Conservation (phyloP, 2,113 vertebrate species). For the Myiagra hebetior region DNA sequence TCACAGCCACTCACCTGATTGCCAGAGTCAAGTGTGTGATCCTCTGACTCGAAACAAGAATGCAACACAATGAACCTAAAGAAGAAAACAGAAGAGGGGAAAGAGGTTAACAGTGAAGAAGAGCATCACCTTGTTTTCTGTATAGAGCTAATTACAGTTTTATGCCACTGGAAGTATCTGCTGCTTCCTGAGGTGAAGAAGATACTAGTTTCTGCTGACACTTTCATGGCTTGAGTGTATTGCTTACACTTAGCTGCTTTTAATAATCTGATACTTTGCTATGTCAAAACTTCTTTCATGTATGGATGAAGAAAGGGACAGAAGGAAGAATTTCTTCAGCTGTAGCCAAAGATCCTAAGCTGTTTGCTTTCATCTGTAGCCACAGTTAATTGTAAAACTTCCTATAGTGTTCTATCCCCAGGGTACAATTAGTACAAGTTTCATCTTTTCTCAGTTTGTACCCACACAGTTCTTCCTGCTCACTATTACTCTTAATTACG, state of each 20-base stretch:
- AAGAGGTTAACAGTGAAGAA: background rate
- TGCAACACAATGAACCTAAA: background rate
- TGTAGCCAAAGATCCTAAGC: slow-evolving; percentile 44
- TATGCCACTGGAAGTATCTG: background rate
- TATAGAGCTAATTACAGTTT: background rate
- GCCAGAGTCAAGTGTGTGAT: background rate
- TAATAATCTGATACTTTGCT: slow-evolving; percentile 58
- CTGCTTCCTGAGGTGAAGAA: background rate
- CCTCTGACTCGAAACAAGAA: background rate
- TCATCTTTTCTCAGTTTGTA: background rate
- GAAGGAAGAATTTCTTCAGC: slow-evolving; percentile 54
- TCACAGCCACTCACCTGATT: background rate
- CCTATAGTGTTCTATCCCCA: slow-evolving; percentile 1
- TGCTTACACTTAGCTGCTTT: slow-evolving; percentile 45
- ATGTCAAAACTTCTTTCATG: slow-evolving; percentile 59
- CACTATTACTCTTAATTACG: background rate
- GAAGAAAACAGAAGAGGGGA: background rate
- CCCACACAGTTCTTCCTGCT: background rate
- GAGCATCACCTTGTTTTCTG: background rate
- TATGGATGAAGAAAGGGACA: slow-evolving; percentile 32
- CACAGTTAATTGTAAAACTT: slow-evolving; percentile 42
- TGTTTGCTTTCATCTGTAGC: slow-evolving; percentile 51
- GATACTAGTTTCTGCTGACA: background rate
- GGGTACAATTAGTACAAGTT: slow-evolving; percentile 38
- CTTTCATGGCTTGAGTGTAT: background rate